Evolutionary conservation across 2,888 invertebrate species (phyloP).

Genomic region (Stenodema calcarata): DNA sequence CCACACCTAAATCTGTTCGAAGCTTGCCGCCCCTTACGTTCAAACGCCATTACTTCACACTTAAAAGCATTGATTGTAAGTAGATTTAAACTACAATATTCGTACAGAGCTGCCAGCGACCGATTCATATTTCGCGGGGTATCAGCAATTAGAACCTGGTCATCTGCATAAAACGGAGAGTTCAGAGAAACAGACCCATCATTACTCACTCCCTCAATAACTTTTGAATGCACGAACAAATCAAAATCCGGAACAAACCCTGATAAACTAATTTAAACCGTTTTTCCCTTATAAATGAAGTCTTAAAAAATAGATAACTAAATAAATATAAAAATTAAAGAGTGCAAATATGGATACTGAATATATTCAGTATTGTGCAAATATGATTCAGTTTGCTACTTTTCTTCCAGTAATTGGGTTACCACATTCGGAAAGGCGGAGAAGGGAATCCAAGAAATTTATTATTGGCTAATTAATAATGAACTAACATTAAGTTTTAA

Average conservation of each 20-base stretch:
- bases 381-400: no score
- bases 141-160: not conserved
- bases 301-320: no score
- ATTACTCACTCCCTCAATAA: slow-evolving; percentile 17
- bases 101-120: not conserved
- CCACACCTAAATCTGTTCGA: no score
- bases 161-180: slow-evolving; percentile 24
- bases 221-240: not conserved
- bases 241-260: no score
- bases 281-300: no score
- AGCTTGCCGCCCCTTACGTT: no score
- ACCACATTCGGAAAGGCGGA: no score
- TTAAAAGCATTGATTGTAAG: slow-evolving; percentile 23
- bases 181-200: not conserved
- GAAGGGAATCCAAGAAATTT: not conserved
- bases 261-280: no score
- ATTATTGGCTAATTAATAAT: not conserved
- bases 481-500: not conserved
- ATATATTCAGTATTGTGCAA: no score
- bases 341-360: no score
- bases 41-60: slow-evolving; percentile 1
- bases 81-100: slow-evolving; percentile 15
- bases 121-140: not conserved
- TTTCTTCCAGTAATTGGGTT: no score
- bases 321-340: no score